Evolutionary conservation across 2,888 invertebrate genomes (phyloP).

Genomic region (Heliconius aoede): DNA sequence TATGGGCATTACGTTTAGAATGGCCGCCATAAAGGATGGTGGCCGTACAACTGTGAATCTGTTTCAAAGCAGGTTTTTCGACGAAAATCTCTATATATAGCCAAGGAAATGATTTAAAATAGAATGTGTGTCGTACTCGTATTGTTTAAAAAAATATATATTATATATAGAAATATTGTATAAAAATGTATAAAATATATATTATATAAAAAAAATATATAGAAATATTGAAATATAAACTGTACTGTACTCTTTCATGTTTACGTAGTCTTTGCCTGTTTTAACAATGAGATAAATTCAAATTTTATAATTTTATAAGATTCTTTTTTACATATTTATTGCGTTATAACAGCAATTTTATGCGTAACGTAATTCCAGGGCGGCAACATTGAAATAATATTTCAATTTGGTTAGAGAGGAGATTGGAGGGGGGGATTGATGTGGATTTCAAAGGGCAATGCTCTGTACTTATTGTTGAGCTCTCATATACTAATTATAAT

Average conservation of each 20-base stretch:
- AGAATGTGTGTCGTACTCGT: neutral
- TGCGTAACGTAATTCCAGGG: neutral
- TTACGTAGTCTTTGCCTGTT: no score
- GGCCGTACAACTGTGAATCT: slow-evolving; percentile 27
- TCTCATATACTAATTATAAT: no score
- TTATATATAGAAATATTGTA: no score
- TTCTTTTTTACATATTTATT: no score
- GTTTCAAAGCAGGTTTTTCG: slow-evolving; percentile 31
- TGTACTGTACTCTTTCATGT: no score
- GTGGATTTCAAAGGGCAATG: neutral
- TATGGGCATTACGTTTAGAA: slow-evolving; percentile 36
- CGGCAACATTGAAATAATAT: neutral
- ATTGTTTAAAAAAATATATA: no score
- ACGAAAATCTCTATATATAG: slow-evolving; percentile 19
- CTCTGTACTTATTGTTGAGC: neutral
- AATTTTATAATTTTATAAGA: no score
- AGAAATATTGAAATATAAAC: no score
- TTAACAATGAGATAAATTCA: no score
- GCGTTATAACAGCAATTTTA: neutral
- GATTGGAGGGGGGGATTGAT: neutral
- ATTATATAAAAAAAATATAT: no score
- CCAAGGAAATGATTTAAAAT: neutral
- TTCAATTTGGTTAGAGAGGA: neutral
- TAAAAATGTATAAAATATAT: no score
- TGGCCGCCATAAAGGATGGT: slow-evolving; percentile 34